Evolutionary conservation across 2,888 invertebrate genomes (phyloP), one percentile per base, ranked within the genome.

Genomic region (Heterodera filipjevi): DNA sequence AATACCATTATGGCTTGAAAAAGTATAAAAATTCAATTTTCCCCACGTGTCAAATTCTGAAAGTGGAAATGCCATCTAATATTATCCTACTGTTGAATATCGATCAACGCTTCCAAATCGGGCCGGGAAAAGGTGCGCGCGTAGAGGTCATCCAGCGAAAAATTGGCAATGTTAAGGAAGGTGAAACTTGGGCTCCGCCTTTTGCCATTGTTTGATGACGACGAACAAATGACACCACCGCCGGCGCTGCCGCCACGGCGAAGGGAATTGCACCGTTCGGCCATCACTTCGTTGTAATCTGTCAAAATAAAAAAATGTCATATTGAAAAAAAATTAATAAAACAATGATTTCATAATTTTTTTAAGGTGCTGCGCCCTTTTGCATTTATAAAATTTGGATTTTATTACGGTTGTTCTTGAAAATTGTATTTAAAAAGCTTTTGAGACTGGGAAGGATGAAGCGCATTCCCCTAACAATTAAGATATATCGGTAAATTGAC

Each of bases 181-280:
- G 75, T 75, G 8, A 75, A 30, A 1, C 32, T 64, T 3, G 53
- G 75, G 46, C 66, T 6, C n/a, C 39, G 66, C 22, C 32, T 75
- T 75, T 75, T 53, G 32, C 39, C 39, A 39, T 39, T 39, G 39
- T 39, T 39, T 39, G 39, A 39, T 6, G 39, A 39, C 39, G 44
- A 27, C 5, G 32, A 32, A 2, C 35, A 49, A 44, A 77, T 49
- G 49, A 3, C 49, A 49, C 71, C 39, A 39, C 39, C 39, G 12
- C 39, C 39, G 39, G 39, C 12, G 39, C 39, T 12, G 39, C 8
- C 12, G 39, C 39, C 73, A 1, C 79, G 59, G 0, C 78, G 71
- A 35, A 81, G 76, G 14, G 81, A 81, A 76, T 81, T 82, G 71
- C 79, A 81, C 27, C 81, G 78, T 39, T 82, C 75, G 16, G 74